These are phyloP conservation scores for Taenioides sp. DNA, from an alignment of 2,797 vertebrate genomes.

Conservation along the genomic window DNA sequence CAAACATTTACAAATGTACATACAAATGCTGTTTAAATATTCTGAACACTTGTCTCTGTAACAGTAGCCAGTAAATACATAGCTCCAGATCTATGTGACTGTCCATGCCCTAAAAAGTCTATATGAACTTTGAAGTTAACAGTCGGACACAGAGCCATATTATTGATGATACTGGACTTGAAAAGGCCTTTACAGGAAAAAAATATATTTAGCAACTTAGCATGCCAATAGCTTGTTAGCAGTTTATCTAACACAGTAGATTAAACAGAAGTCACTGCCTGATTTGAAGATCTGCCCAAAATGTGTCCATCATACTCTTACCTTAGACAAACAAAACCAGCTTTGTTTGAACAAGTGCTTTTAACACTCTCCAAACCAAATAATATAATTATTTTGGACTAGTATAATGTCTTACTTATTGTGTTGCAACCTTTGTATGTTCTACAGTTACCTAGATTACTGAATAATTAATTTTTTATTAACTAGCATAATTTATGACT, in stretches of 20 bases:
- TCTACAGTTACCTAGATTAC: neutral
- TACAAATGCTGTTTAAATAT: conserved; percentile 36
- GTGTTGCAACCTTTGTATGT: neutral
- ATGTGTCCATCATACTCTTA: neutral
- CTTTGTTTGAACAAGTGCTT: conserved; percentile 4
- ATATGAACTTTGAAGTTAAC: conserved; percentile 30
- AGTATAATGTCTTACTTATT: neutral
- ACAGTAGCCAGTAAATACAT: conserved; percentile 24
- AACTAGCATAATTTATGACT: neutral
- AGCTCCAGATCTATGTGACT: conserved; percentile 19
- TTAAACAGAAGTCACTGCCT: neutral
- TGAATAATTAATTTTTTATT: no score
- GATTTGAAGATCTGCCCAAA: conserved; percentile 3
- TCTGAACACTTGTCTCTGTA: conserved; percentile 22
- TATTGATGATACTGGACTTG: conserved; percentile 21
- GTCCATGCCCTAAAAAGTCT: conserved; percentile 21
- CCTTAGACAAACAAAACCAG: conserved; percentile 7
- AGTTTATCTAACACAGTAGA: neutral
- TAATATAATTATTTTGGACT: neutral
- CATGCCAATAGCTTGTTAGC: conserved; percentile 7
- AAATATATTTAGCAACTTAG: conserved; percentile 29
- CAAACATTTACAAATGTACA: conserved; percentile 32
- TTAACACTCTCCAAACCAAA: neutral
- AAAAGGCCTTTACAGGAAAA: conserved; percentile 41
- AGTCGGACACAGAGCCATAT: conserved; percentile 25